Evolutionary conservation across 2,113 vertebrate species (phyloP).

Genomic region (Gallinago undulata): DNA sequence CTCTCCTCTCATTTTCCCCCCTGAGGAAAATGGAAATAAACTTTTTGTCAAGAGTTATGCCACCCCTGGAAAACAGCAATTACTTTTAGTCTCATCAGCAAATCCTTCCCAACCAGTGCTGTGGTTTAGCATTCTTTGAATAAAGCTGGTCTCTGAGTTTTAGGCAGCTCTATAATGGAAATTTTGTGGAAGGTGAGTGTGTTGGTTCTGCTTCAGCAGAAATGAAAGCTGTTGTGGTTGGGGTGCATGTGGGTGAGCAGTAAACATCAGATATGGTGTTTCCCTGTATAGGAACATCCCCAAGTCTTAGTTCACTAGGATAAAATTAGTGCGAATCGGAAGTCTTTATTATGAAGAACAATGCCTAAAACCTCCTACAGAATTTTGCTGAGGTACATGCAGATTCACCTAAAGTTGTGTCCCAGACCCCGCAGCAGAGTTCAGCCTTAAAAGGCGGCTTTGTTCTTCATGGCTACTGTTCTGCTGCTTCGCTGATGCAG

Average conservation of each 20-base stretch:
- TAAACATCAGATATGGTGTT: accelerated
- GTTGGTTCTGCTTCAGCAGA: not conserved
- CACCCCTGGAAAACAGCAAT: not conserved
- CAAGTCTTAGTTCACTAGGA: not conserved
- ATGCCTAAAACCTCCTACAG: not conserved
- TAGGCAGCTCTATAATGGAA: not conserved
- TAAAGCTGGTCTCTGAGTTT: not conserved
- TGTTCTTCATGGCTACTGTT: not conserved
- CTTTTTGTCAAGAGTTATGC: constrained; percentile 1
- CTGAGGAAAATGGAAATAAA: not conserved
- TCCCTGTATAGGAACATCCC: not conserved
- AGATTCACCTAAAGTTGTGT: not conserved
- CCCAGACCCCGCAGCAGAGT: not conserved
- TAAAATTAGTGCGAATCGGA: not conserved
- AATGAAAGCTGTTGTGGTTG: not conserved
- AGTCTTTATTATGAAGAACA: not conserved
- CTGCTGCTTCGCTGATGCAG: not conserved
- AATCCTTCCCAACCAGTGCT: not conserved
- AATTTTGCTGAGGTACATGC: not conserved
- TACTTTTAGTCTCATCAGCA: not conserved
- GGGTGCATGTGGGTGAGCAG: not conserved
- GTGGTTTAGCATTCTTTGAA: not conserved
- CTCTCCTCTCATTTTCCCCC: not conserved
- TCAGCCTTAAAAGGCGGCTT: not conserved
- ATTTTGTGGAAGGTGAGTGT: not conserved